phyloP scores from a whole-genome alignment of 2,888 invertebrate species.

The Orthonevra nobilis region DNA sequence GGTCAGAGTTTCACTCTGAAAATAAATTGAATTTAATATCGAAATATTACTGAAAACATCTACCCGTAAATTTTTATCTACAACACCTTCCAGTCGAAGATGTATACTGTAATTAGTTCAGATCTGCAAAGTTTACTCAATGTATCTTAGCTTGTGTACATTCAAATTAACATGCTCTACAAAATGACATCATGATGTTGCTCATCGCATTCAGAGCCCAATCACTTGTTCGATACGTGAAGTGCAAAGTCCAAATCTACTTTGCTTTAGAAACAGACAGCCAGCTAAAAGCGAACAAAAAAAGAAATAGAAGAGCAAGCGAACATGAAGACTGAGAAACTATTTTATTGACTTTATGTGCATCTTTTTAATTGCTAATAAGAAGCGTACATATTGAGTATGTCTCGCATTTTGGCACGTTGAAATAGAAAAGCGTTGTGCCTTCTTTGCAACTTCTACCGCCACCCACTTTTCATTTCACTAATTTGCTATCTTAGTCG shows the following conservation, averaged over 20 bases:
- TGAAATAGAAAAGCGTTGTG: slow-evolving; percentile 38
- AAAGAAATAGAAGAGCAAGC: not conserved
- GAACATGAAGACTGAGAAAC: slow-evolving; percentile 50
- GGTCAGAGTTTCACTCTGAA: slow-evolving; percentile 1
- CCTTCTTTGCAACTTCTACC: not conserved
- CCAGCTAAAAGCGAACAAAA: not conserved
- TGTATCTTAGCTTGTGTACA: not conserved
- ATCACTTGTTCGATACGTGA: slow-evolving; percentile 71
- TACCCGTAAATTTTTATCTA: too few species aligned
- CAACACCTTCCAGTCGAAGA: too few species aligned
- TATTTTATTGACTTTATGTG: slow-evolving; percentile 68
- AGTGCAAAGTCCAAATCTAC: slow-evolving; percentile 67
- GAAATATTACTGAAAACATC: too few species aligned
- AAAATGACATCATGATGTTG: slow-evolving; percentile 24
- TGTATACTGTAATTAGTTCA: not conserved
- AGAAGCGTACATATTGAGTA: slow-evolving; percentile 56
- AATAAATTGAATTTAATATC: not conserved
- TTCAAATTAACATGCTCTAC: slow-evolving; percentile 20
- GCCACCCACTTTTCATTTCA: too few species aligned
- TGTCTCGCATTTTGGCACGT: slow-evolving; percentile 57
- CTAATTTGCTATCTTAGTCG: slow-evolving; percentile 2
- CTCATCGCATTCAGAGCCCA: slow-evolving; percentile 39
- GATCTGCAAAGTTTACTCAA: not conserved
- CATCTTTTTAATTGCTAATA: slow-evolving; percentile 65
- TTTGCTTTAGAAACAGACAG: slow-evolving; percentile 23